Conservation (phyloP, 1,140 invertebrate species). For the Mizuhopecten yessoensis region DNA sequence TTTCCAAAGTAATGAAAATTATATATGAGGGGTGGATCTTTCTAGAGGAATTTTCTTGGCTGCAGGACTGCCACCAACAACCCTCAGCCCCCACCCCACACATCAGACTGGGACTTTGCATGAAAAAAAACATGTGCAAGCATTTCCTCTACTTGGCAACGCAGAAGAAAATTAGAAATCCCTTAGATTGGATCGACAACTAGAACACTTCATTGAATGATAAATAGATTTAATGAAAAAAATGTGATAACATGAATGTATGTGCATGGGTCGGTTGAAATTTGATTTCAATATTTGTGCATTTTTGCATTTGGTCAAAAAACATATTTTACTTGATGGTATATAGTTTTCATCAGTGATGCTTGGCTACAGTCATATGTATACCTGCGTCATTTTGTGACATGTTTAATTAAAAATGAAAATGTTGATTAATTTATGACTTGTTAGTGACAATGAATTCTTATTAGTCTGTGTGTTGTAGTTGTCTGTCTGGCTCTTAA, state of each 20-base stretch:
- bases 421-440: background rate
- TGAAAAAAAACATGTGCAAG: background rate
- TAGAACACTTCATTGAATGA: background rate
- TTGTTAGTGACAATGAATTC: background rate
- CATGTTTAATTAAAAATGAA: background rate
- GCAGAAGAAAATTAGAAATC: background rate
- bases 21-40: too few relatives aligned
- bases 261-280: background rate
- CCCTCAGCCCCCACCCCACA: background rate
- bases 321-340: background rate
- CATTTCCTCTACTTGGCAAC: background rate
- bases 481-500: background rate
- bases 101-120: background rate
- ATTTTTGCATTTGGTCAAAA: background rate
- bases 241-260: background rate
- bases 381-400: background rate
- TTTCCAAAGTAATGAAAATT: too few relatives aligned
- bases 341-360: background rate
- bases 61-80: background rate
- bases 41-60: background rate
- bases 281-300: background rate
- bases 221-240: background rate
- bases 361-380: background rate
- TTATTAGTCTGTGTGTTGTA: background rate
- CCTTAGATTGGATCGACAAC: background rate